Conservation (phyloP, 2,113 vertebrate species). For the Bolborhynchus lineola region DNA sequence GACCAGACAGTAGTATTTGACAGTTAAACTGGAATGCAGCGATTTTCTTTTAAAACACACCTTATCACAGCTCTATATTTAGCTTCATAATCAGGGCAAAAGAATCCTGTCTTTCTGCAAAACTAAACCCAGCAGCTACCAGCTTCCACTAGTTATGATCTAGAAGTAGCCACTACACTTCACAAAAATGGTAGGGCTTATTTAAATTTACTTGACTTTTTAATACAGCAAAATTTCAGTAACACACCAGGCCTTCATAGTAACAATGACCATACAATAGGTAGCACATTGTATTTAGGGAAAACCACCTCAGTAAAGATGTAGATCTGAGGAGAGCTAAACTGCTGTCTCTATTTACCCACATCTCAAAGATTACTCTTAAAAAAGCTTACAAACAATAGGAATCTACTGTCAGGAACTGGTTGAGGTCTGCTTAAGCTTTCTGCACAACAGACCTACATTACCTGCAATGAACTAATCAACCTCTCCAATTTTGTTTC, state of each 20-base stretch:
- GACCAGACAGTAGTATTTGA: accelerated
- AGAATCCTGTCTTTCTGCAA: neutral
- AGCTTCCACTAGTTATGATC: neutral
- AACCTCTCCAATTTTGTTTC: neutral
- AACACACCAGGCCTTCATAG: neutral
- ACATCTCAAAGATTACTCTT: neutral
- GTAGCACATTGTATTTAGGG: neutral
- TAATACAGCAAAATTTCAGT: neutral
- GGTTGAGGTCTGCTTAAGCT: neutral
- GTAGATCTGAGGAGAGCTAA: neutral
- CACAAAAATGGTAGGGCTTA: neutral
- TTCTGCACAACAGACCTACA: neutral
- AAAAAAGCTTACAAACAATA: neutral
- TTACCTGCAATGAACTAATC: neutral
- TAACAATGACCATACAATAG: accelerated
- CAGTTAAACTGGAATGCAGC: neutral
- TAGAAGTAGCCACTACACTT: neutral
- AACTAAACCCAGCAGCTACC: neutral
- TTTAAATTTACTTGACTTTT: neutral
- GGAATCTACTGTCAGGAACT: neutral
- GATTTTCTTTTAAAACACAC: neutral
- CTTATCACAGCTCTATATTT: neutral
- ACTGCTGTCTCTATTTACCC: neutral
- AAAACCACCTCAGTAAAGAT: neutral
- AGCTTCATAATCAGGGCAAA: neutral